Conservation (phyloP, 2,797 vertebrate species). For the Sebastes aleutianus region DNA sequence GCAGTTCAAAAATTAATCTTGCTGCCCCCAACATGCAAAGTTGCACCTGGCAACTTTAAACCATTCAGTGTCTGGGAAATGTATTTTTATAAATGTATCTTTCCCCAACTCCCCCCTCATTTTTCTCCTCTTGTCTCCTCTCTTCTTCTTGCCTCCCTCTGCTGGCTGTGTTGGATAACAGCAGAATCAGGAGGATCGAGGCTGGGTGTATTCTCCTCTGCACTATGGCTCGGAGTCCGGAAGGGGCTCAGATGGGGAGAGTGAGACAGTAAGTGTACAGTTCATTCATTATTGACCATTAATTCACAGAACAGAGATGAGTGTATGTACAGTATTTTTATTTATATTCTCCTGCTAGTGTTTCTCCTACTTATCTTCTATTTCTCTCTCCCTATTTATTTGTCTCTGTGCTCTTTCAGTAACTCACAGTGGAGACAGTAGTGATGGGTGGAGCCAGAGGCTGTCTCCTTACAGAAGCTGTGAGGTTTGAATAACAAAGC, state of each 20-base stretch:
- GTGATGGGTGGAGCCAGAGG: constrained; percentile 34
- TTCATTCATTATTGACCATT: not conserved
- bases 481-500: constrained; percentile 33
- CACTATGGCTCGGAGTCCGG: constrained; percentile 88
- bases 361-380: not conserved
- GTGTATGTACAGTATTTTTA: not conserved
- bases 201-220: constrained; percentile 95
- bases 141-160: constrained; percentile 45
- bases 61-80: not conserved
- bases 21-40: not conserved
- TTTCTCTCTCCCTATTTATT: not conserved
- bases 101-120: not conserved
- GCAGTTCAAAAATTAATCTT: not conserved
- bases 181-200: constrained; percentile 92
- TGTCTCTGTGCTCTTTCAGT: constrained; percentile 55
- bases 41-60: constrained; percentile 10
- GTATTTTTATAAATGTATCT: not conserved
- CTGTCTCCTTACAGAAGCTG: constrained; percentile 21
- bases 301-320: not conserved
- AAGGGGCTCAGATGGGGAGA: constrained; percentile 89
- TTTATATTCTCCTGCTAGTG: not conserved
- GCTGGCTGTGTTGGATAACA: constrained; percentile 38
- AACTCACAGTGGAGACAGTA: constrained; percentile 45
- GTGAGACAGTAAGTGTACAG: constrained; percentile 88
- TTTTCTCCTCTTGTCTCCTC: not conserved